phyloP scores from a whole-genome alignment of 2,113 vertebrate species.

The Tauraco erythrolophus region DNA sequence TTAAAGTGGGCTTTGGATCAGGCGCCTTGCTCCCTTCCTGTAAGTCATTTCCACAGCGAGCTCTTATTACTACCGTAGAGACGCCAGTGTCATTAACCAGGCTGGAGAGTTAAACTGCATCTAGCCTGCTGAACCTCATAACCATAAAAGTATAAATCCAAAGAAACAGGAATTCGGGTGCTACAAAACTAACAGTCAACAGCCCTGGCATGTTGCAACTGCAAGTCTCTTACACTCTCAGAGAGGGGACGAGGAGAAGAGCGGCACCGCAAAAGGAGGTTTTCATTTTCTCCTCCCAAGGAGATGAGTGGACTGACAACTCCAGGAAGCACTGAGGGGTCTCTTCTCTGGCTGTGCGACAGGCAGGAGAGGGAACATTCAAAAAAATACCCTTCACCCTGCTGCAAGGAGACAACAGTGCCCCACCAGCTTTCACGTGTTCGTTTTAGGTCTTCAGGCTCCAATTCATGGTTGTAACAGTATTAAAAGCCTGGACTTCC shows the following conservation, averaged over 20 bases:
- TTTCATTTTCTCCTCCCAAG: not conserved
- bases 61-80: not conserved
- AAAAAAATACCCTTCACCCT: not conserved
- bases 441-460: not conserved
- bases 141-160: not conserved
- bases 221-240: not conserved
- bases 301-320: not conserved
- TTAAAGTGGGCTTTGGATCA: not conserved
- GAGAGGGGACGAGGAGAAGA: not conserved
- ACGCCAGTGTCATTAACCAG: not conserved
- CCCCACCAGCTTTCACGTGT: not conserved
- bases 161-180: not conserved
- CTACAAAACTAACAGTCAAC: not conserved
- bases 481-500: not conserved
- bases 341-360: not conserved
- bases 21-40: not conserved
- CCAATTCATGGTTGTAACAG: not conserved
- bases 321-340: accelerated
- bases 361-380: not conserved
- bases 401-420: not conserved
- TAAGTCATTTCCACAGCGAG: not conserved
- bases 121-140: not conserved
- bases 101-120: not conserved
- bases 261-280: not conserved
- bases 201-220: not conserved